Percentiles rank a stretch among this genome's conserved stretches.
These are phyloP conservation scores for Ptilodon capucinus DNA, from an alignment of 2,888 invertebrate species.

Conservation along the genomic window DNA sequence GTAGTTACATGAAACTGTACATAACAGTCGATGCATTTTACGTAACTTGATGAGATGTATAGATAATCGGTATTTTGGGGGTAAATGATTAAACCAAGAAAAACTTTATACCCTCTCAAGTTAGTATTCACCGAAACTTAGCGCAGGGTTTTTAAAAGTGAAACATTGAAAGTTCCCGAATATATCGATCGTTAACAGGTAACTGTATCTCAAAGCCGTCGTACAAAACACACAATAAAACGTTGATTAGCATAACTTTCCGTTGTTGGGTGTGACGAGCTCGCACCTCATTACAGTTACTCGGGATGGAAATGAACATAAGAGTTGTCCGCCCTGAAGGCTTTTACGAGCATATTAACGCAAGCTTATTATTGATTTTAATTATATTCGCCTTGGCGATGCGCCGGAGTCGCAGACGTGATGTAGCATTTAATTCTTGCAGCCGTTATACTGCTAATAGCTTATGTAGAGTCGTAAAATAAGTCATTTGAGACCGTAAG, in stretches of 20 bases:
- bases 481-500: neutral
- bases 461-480: neutral
- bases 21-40: too few species aligned
- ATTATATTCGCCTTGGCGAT: constrained; percentile 6
- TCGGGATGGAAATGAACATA: neutral
- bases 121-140: neutral
- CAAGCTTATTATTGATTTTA: constrained; percentile 7
- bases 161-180: neutral
- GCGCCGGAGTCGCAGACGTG: neutral
- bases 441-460: neutral
- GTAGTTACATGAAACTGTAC: too few species aligned
- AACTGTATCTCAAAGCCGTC: neutral
- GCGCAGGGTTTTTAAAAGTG: too few species aligned
- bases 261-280: constrained; percentile 29
- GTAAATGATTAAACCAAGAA: too few species aligned
- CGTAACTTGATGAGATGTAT: too few species aligned
- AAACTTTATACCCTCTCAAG: too few species aligned
- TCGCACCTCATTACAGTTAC: constrained; percentile 17
- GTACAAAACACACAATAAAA: constrained; percentile 5
- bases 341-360: neutral
- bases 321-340: neutral
- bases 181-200: neutral
- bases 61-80: too few species aligned
- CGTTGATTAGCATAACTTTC: constrained; percentile 22
- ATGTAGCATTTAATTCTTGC: neutral